phyloP scores from a whole-genome alignment of 1,140 invertebrate genomes.

The Caenorhabditis briggsae region DNA sequence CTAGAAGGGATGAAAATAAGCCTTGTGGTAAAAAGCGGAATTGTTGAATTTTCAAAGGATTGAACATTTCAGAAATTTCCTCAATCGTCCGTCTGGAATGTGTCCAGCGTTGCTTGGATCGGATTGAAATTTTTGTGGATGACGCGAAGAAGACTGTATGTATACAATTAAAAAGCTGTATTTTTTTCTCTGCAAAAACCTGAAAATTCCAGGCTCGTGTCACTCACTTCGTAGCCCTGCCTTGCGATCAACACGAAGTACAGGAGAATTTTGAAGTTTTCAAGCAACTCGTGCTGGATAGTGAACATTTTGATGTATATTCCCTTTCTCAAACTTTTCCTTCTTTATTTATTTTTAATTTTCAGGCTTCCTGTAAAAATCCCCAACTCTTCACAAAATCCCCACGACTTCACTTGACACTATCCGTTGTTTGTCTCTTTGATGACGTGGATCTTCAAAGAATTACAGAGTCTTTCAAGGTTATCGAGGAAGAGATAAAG shows the following conservation, averaged over 20 bases:
- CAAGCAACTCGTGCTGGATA: constrained; percentile 5
- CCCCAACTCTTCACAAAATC: constrained; percentile 13
- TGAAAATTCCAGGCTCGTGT: neutral
- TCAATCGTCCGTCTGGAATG: constrained; percentile 10
- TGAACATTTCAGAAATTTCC: neutral
- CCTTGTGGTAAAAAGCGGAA: neutral
- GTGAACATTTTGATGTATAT: constrained; percentile 3
- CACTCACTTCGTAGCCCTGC: constrained; percentile 40
- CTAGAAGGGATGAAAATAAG: neutral
- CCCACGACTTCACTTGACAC: neutral
- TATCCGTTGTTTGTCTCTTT: neutral
- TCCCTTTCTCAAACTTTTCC: neutral
- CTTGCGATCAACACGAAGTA: constrained; percentile 39
- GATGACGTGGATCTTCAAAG: constrained; percentile 5
- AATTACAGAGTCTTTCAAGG: neutral
- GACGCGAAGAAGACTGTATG: neutral
- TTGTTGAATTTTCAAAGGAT: neutral
- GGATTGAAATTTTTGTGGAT: neutral
- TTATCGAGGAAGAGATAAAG: neutral
- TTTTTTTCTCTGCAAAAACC: too few relatives aligned
- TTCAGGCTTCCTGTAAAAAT: neutral
- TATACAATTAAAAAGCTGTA: too few relatives aligned
- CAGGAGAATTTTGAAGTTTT: constrained; percentile 24
- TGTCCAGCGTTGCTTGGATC: constrained; percentile 23
- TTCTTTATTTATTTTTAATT: constrained; percentile 27